Conservation (phyloP, 2,113 vertebrate genomes). For the Elephantulus edwardii region DNA sequence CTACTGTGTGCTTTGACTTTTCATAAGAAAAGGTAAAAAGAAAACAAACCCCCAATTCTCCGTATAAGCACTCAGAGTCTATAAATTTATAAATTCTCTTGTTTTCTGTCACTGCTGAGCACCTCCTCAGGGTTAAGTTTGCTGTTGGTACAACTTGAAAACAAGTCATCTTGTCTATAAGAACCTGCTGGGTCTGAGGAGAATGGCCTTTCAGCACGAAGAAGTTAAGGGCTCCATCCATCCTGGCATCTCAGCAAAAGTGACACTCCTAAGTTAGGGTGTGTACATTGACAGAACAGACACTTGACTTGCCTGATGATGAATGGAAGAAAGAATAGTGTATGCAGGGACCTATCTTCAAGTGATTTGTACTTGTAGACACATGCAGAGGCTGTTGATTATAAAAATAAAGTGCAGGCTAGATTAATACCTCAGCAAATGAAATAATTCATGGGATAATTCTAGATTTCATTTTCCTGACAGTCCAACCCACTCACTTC, state of each 20-base stretch:
- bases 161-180: not conserved
- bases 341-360: not conserved
- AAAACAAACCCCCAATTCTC: not conserved
- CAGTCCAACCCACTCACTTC: not conserved
- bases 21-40: not conserved
- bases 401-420: constrained; percentile 41
- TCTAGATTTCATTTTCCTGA: not conserved
- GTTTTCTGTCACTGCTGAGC: not conserved
- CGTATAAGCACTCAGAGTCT: not conserved
- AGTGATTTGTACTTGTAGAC: constrained; percentile 71
- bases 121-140: not conserved
- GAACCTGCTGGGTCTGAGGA: not conserved
- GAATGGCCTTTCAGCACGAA: not conserved
- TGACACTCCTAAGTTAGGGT: not conserved
- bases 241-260: constrained; percentile 53
- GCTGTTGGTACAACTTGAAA: not conserved
- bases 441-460: not conserved
- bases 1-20: not conserved
- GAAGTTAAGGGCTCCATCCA: constrained; percentile 49
- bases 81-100: too few species aligned
- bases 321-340: constrained; percentile 55
- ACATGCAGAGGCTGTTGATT: constrained; percentile 40
- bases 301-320: constrained; percentile 51
- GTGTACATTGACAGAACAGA: constrained; percentile 23
- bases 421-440: not conserved